Conservation (phyloP, 2,113 vertebrate genomes). For the Caracal caracal region DNA sequence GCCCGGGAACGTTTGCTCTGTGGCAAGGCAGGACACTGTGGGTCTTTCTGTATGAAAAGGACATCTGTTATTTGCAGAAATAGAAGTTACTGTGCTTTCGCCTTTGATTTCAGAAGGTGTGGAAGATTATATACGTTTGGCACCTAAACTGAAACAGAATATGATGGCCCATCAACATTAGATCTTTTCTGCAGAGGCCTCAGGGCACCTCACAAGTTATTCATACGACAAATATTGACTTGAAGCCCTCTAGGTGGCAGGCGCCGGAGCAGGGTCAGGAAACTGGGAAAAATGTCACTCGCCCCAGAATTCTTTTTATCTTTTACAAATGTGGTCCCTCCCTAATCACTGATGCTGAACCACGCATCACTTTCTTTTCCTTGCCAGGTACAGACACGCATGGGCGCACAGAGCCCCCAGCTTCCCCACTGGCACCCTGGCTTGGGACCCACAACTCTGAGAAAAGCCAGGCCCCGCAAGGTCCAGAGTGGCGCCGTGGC, state of each 20-base stretch:
- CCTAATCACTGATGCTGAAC: background rate
- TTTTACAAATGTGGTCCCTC: background rate
- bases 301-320: no score
- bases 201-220: background rate
- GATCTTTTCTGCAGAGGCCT: background rate
- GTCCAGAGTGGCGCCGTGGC: background rate
- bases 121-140: background rate
- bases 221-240: background rate
- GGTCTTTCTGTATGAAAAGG: background rate
- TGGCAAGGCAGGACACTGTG: background rate
- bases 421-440: background rate
- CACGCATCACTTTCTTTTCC: background rate
- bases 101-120: constrained; percentile 1
- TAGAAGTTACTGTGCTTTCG: background rate
- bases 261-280: background rate
- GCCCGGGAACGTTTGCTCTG: background rate
- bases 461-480: background rate
- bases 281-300: background rate
- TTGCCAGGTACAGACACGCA: background rate
- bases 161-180: background rate
- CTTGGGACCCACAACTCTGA: background rate
- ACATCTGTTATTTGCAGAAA: background rate
- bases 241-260: background rate
- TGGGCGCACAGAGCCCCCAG: rapidly evolving
- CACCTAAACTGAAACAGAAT: background rate